These are phyloP conservation scores for Orthonevra nobilis DNA, from an alignment of 2,888 invertebrate species.

Conservation along the genomic window DNA sequence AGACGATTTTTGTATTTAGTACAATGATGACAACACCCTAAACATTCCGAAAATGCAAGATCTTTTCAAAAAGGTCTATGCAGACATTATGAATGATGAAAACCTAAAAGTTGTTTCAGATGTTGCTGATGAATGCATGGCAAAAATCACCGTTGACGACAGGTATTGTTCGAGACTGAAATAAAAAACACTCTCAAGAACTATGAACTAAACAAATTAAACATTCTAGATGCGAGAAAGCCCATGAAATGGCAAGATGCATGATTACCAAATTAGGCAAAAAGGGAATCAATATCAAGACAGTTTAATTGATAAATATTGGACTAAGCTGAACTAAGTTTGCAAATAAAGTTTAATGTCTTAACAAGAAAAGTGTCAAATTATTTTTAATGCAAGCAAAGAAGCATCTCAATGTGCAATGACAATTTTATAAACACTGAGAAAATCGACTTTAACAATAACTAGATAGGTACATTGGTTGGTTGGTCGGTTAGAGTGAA, in stretches of 20 bases:
- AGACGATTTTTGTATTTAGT: constrained; percentile 18
- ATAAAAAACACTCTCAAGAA: neutral
- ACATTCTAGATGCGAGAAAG: constrained; percentile 36
- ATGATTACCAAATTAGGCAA: constrained; percentile 11
- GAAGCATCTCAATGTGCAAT: too few relatives aligned
- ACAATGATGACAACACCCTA: constrained; percentile 27
- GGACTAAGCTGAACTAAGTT: too few relatives aligned
- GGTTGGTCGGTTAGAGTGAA: too few relatives aligned
- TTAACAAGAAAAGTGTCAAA: too few relatives aligned
- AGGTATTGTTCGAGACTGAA: too few relatives aligned
- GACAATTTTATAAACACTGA: too few relatives aligned
- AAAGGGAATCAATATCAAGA: constrained; percentile 18
- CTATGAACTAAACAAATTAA: neutral
- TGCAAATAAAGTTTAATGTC: too few relatives aligned
- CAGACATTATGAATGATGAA: neutral
- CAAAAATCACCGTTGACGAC: constrained; percentile 3
- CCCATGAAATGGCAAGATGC: constrained; percentile 31
- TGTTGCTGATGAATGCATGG: constrained; percentile 5
- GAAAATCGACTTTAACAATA: too few relatives aligned
- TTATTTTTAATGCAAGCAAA: too few relatives aligned
- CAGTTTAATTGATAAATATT: too few relatives aligned
- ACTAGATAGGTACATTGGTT: too few relatives aligned
- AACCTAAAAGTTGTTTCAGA: constrained; percentile 2
- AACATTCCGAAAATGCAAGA: constrained; percentile 23
- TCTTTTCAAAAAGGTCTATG: constrained; percentile 21